A percentile compares a stretch with the other conserved stretches of the same genome.
phyloP scores from a whole-genome alignment of 2,113 vertebrate species.

The Fukomys damarensis region DNA sequence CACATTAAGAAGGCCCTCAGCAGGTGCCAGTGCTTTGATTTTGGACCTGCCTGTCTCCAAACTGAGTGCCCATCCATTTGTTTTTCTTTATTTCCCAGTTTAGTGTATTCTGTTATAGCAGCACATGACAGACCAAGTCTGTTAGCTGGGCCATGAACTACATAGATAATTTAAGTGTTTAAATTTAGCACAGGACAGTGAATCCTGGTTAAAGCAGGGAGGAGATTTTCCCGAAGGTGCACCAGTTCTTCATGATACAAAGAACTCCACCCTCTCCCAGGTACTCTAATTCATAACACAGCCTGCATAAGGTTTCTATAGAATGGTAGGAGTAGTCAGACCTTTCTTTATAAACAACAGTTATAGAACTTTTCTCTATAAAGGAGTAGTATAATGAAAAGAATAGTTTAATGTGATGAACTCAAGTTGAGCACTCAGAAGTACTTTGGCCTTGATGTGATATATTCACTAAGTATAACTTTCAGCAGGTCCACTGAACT shows the following conservation, averaged over 20 bases:
- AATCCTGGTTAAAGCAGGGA: neutral
- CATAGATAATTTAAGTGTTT: neutral
- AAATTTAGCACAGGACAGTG: neutral
- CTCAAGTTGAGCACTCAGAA: neutral
- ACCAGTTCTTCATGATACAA: neutral
- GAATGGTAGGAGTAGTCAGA: neutral
- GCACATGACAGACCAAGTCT: neutral
- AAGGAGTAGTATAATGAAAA: neutral
- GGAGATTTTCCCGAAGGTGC: neutral
- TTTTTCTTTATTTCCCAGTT: neutral
- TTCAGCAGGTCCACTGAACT: slow-evolving; percentile 11
- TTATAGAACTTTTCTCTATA: neutral
- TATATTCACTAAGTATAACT: neutral
- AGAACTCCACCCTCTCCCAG: neutral
- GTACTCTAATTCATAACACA: neutral
- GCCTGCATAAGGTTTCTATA: neutral
- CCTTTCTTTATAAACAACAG: neutral
- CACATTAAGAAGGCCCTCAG: neutral
- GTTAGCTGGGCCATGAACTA: neutral
- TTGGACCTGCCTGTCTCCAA: neutral
- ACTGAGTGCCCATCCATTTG: neutral
- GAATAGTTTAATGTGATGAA: neutral
- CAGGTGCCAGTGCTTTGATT: neutral
- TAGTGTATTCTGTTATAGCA: neutral
- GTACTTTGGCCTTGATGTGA: neutral